phyloP scores from a whole-genome alignment of 2,797 vertebrate species.

The Sphenopsis melanotis region DNA sequence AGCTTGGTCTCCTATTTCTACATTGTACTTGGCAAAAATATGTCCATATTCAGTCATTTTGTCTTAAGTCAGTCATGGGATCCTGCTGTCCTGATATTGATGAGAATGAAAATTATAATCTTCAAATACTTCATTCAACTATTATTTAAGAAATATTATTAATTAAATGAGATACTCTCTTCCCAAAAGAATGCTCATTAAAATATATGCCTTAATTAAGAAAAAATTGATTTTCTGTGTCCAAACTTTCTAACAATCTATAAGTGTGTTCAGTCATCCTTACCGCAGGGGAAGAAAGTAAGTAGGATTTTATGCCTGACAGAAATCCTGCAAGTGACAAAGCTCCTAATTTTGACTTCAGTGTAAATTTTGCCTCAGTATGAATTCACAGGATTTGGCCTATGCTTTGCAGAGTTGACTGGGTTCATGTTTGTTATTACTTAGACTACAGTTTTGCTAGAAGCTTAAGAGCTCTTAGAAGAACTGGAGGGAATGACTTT shows the following conservation, averaged over 20 bases:
- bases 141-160: neutral
- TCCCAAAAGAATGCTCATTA: neutral
- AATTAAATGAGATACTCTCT: neutral
- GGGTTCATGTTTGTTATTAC: neutral
- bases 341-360: neutral
- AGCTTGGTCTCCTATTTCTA: neutral
- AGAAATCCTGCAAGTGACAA: neutral
- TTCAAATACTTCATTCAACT: neutral
- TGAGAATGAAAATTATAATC: constrained; percentile 1
- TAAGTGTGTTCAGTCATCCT: neutral
- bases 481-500: neutral
- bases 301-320: neutral
- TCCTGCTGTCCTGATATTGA: neutral
- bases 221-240: neutral
- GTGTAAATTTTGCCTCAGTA: neutral
- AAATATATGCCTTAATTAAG: neutral
- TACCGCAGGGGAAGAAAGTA: neutral
- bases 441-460: neutral
- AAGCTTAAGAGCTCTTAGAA: neutral
- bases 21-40: neutral
- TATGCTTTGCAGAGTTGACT: neutral
- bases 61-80: neutral
- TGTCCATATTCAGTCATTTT: neutral
- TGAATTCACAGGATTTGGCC: neutral
- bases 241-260: neutral